These are phyloP conservation scores for Nysson spinosus DNA, from an alignment of 2,888 invertebrate genomes.

Conservation along the genomic window DNA sequence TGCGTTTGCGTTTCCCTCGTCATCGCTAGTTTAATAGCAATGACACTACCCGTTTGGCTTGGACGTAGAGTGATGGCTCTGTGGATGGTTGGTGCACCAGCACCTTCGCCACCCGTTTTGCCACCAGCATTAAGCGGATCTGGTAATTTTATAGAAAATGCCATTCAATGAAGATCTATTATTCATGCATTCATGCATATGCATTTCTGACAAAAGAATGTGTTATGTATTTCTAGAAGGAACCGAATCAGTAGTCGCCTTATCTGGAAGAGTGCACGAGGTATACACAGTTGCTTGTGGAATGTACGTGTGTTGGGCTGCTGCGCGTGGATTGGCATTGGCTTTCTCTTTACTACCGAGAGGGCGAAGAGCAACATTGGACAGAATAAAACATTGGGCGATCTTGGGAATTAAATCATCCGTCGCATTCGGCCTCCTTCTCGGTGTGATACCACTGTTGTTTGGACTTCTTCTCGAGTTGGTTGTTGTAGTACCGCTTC, in stretches of 20 bases:
- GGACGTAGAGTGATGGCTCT: conserved; percentile 93
- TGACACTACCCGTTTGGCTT: conserved; percentile 94
- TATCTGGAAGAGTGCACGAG: conserved; percentile 90
- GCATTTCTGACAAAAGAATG: neutral
- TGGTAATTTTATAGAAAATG: conserved; percentile 62
- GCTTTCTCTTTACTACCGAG: conserved; percentile 93
- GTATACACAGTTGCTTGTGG: conserved; percentile 97
- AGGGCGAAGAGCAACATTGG: conserved; percentile 88
- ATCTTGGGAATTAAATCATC: conserved; percentile 86
- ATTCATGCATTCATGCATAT: neutral
- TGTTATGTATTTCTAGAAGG: conserved; percentile 51
- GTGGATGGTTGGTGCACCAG: conserved; percentile 84
- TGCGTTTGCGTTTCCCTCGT: conserved; percentile 92
- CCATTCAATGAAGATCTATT: neutral
- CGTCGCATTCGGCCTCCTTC: conserved; percentile 86
- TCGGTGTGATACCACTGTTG: conserved; percentile 94
- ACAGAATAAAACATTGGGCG: conserved; percentile 86
- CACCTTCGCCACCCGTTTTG: conserved; percentile 73
- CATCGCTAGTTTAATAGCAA: conserved; percentile 88
- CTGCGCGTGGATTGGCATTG: conserved; percentile 89
- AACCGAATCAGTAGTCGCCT: conserved; percentile 65
- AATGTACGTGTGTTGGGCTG: conserved; percentile 96
- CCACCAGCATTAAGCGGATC: conserved; percentile 65
- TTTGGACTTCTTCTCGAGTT: conserved; percentile 95
- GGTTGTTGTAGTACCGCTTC: conserved; percentile 93